phyloP scores from a whole-genome alignment of 2,113 vertebrate genomes.

The Antechinus flavipes region DNA sequence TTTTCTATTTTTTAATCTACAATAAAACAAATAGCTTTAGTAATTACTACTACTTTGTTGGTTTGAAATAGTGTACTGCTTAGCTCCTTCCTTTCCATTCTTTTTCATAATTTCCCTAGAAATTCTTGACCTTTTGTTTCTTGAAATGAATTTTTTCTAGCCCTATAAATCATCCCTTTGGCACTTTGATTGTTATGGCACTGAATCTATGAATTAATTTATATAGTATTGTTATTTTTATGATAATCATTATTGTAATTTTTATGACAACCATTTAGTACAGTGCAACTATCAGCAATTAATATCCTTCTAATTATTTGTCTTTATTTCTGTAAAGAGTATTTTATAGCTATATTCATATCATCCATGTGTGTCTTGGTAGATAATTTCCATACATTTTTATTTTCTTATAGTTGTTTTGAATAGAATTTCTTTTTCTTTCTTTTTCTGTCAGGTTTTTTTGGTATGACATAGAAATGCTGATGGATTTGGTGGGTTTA shows the following conservation, averaged over 20 bases:
- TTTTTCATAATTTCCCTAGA: neutral
- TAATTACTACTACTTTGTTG: neutral
- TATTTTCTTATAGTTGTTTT: neutral
- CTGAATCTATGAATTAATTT: neutral
- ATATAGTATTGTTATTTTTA: neutral
- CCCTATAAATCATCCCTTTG: neutral
- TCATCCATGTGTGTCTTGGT: neutral
- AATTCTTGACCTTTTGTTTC: neutral
- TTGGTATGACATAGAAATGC: neutral
- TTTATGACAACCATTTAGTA: neutral
- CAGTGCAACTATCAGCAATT: neutral
- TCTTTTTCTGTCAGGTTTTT: neutral
- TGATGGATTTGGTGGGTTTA: neutral
- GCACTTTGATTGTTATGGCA: neutral
- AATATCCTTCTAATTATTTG: neutral
- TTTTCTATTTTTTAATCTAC: neutral
- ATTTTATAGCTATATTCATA: neutral
- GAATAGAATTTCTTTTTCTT: neutral
- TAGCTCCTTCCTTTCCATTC: neutral
- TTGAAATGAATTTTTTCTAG: neutral
- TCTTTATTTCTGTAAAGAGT: neutral
- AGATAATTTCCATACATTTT: neutral
- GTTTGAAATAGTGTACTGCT: neutral
- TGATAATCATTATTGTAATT: neutral
- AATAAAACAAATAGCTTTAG: neutral